These are phyloP conservation scores for Tragelaphus strepsiceros DNA, from an alignment of 2,113 vertebrate genomes.

Conservation along the genomic window DNA sequence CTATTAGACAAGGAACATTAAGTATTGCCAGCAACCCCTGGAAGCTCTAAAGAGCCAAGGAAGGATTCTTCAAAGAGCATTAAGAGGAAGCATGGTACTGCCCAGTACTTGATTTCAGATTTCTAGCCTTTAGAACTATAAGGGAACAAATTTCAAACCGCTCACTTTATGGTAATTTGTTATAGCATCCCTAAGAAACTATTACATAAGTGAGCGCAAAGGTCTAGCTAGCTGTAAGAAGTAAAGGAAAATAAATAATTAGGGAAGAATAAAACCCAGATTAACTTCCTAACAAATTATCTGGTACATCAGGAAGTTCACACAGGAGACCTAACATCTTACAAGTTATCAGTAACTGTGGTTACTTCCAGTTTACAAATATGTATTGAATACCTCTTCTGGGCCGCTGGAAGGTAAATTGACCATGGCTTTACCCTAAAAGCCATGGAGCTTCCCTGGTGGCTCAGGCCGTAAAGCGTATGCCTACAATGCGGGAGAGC, in stretches of 20 bases:
- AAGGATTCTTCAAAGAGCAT: not conserved
- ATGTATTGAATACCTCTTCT: not conserved
- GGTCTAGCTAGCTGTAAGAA: not conserved
- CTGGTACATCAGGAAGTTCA: not conserved
- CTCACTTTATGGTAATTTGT: not conserved
- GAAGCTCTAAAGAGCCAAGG: not conserved
- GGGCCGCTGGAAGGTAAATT: not conserved
- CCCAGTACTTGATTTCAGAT: not conserved
- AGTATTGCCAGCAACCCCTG: not conserved
- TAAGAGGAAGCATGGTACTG: not conserved
- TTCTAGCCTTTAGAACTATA: not conserved
- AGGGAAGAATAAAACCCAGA: not conserved
- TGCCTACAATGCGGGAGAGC: not conserved
- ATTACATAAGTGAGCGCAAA: not conserved
- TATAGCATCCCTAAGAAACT: not conserved
- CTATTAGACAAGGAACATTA: not conserved
- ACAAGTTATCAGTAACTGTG: not conserved
- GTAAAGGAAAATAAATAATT: not conserved
- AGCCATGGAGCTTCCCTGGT: not conserved
- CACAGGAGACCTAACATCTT: not conserved
- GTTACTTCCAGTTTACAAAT: not conserved
- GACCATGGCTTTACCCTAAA: not conserved
- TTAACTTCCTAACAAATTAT: not conserved
- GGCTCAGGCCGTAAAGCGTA: not conserved
- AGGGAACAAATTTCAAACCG: not conserved